Base-by-base conservation (phyloP, 2,888 invertebrate species). In the Autographa pulchrina region DNA sequence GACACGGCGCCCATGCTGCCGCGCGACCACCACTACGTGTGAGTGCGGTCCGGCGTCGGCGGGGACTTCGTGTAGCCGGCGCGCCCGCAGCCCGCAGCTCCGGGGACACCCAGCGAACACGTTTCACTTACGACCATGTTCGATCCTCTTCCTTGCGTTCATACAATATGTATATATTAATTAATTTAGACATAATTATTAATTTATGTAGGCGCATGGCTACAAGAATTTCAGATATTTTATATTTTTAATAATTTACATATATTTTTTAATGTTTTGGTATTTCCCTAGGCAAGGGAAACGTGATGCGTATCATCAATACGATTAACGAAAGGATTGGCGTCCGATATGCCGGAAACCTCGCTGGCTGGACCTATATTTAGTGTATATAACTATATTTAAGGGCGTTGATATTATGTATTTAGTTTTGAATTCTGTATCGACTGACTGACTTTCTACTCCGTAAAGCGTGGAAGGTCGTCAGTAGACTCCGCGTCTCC, bases 1-100 rank as follows among this genome's bases (percentile, higher is more conserved):
- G 88, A 80, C 78, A 68, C 67, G 68, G 89, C 80, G 77, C 86
- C 86, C 74, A 83, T 84, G 85, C 78, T 85, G 75, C 74, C 74
- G 65, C 74, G 68, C 59, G 78, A 71, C 72, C 69, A 71, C 48
- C 80, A 83, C 70, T 83, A 67, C 72, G 83, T 83, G 68, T 81
- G 81, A 81, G 74, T 43, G 74, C 72, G 75, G 76, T 52, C 72
- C 48, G 62, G 59, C 83, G 77, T 77, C 60, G 48, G 75, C 75
- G 83, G 66, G 32, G 69, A 75, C 76, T 74, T 68, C 75, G 83
- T 83, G 75, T 83, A 83, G 77, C 41, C 68, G 60, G 67, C 63
- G 43, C n/a, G 25, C 18, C 35, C 14, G 13, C 31, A 6, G 25
- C 25, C 25, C 16, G n/a, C n/a, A n/a, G n/a, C 16, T 4, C 31